Base-by-base conservation (phyloP, 2,888 invertebrate species). In the Chrysolina haemoptera region DNA sequence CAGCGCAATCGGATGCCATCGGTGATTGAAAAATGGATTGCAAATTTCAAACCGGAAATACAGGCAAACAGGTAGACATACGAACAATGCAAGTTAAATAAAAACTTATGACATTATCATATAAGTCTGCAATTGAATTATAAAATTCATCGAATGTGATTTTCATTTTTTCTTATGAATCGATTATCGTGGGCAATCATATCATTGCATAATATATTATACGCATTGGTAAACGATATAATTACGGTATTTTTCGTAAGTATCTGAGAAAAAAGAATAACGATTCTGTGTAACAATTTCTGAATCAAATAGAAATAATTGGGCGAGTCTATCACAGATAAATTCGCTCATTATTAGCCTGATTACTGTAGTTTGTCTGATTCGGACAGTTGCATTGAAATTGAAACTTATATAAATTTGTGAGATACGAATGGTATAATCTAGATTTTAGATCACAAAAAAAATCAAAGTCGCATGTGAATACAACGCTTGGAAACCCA, bases 401-500 rank as follows among this genome's bases (percentile, higher is more conserved):
- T 50, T 16, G n/a, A 16, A n/a, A 50, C 6, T 50, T 9, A 16
- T 3, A 43, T 43, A 14, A 43, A 43, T 43, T 43, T 43, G 43
- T 43, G 43, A 43, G 43, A 14, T 35, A 43, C 43, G 5, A 14
- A 14, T 11, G 43, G 1, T 43, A 43, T 43, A 43, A 43, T 43
- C 43, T 12, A 14, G 50, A 50, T 16, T 16, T 50, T 18, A 18
- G n/a, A 50, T n/a, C 50, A 16, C 1, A 18, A 18, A 50, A n/a
- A 50, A 50, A n/a, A 12, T 46, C 10, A 48, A 72, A 74, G 74
- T 76, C 75, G 76, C 74, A 76, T 74, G 71, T 75, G 76, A 76
- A 73, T 73, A 76, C 74, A 70, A 62, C 64, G 63, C 55, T 72
- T 75, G 79, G 73, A 76, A 74, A 79, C 71, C 71, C 64, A 41